Evolutionary conservation across 2,113 vertebrate species (phyloP).

Genomic region (Alosa alosa): DNA sequence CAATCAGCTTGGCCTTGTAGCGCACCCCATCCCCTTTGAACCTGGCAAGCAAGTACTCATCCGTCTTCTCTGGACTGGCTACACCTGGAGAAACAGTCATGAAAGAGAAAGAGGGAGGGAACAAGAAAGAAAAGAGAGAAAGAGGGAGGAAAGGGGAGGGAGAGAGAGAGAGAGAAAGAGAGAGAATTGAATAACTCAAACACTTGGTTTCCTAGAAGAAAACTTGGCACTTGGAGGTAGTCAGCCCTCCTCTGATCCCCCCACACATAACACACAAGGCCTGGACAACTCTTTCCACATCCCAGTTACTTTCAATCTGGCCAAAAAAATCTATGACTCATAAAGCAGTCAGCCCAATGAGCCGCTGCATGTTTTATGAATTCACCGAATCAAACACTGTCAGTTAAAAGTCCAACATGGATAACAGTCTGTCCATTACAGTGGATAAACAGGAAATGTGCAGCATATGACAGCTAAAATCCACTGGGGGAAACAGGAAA

Average conservation of each 20-base stretch:
- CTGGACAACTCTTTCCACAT: not conserved
- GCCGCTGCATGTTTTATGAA: not conserved
- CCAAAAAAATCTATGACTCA: not conserved
- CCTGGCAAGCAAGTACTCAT: conserved; percentile 50
- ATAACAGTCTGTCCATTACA: not conserved
- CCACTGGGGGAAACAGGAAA: not conserved
- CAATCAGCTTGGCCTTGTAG: conserved; percentile 86
- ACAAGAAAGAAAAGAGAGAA: conserved; percentile 9
- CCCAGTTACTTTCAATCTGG: not conserved
- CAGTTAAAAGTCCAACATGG: not conserved
- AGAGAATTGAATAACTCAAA: not conserved
- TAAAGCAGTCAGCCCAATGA: not conserved
- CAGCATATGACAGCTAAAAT: not conserved
- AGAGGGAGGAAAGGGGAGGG: conserved; percentile 28
- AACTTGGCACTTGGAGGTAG: not conserved
- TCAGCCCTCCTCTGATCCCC: not conserved
- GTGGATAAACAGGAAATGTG: conserved; percentile 5
- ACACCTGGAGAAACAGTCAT: conserved; percentile 25
- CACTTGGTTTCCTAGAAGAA: not conserved
- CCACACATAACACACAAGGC: not conserved
- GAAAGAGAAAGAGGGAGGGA: not conserved
- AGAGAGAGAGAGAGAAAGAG: conserved; percentile 10
- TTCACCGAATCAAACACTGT: not conserved
- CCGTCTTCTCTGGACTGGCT: conserved; percentile 49
- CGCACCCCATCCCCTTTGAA: conserved; percentile 73